These are phyloP conservation scores for Tortricodes alternella DNA, from an alignment of 2,888 invertebrate genomes.

Conservation along the genomic window DNA sequence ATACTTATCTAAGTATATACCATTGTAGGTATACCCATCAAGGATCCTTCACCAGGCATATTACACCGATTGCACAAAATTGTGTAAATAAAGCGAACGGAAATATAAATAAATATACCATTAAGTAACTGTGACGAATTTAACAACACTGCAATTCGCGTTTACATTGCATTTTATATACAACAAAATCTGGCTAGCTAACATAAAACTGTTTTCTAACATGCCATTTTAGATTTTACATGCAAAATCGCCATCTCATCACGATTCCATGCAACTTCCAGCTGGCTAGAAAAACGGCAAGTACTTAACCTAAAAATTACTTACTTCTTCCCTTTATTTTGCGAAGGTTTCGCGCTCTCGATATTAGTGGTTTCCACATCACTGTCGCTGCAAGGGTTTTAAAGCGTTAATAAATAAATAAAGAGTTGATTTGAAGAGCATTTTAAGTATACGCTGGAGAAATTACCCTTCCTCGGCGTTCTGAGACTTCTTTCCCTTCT, in stretches of 20 bases:
- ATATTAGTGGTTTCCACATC: conserved; percentile 79
- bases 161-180: too few relatives aligned
- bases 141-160: too few relatives aligned
- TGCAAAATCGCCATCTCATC: background rate
- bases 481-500: conserved; percentile 90
- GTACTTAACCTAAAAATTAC: conserved; percentile 67
- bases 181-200: background rate
- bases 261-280: conserved; percentile 8
- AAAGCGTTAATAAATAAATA: conserved; percentile 35
- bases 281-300: conserved; percentile 29
- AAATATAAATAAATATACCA: too few relatives aligned
- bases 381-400: conserved; percentile 81
- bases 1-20: too few relatives aligned
- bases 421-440: conserved; percentile 40
- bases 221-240: background rate
- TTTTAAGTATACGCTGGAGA: conserved; percentile 57
- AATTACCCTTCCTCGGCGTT: conserved; percentile 88
- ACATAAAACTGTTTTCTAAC: background rate
- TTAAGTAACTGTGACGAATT: too few relatives aligned
- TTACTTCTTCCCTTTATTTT: conserved; percentile 72
- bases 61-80: too few relatives aligned
- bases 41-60: too few relatives aligned
- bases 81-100: too few relatives aligned
- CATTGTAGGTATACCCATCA: too few relatives aligned
- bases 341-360: conserved; percentile 65